phyloP scores from a whole-genome alignment of 2,797 vertebrate species.

The Poeciliopsis presidionis region DNA sequence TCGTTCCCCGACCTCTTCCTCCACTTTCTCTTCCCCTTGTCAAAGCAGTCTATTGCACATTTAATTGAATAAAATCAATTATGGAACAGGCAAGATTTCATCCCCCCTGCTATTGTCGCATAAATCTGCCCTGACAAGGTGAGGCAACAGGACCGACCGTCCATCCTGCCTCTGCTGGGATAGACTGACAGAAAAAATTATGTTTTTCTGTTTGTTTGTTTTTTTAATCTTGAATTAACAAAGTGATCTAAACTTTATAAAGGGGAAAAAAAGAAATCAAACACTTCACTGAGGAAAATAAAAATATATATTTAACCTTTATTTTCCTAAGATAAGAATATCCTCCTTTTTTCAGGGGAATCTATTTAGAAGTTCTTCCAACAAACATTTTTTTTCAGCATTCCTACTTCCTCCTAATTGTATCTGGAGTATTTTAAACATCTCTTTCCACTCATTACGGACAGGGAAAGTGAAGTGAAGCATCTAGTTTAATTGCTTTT shows the following conservation, averaged over 20 bases:
- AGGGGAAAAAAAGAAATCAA: neutral
- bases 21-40: neutral
- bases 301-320: neutral
- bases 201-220: neutral
- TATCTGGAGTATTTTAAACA: too few species aligned
- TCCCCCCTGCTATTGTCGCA: neutral
- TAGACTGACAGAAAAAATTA: neutral
- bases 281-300: neutral
- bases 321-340: too few species aligned
- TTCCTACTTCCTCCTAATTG: too few species aligned
- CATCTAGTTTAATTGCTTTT: neutral
- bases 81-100: neutral
- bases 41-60: neutral
- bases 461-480: too few species aligned
- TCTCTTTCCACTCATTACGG: neutral
- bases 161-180: neutral
- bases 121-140: neutral
- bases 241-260: neutral
- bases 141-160: neutral
- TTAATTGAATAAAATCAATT: neutral
- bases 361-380: too few species aligned
- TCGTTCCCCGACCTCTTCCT: neutral
- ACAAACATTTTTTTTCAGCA: too few species aligned
- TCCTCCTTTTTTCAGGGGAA: too few species aligned
- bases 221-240: neutral